Evolutionary conservation across 2,113 vertebrate species (phyloP).

Genomic region (Shinisaurus crocodilurus): DNA sequence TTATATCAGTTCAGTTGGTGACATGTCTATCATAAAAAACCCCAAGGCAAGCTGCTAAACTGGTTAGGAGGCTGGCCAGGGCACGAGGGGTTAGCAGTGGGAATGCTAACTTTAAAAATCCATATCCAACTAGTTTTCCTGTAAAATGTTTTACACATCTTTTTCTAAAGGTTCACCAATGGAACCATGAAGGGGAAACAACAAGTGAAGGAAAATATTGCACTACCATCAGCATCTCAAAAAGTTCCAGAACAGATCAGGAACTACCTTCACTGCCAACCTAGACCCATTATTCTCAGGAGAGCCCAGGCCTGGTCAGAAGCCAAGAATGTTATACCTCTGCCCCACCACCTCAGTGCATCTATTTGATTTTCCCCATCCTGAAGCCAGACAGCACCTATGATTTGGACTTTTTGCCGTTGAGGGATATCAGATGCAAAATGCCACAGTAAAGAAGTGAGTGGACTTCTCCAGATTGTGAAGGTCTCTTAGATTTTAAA

Average conservation of each 20-base stretch:
- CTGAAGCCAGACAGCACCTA: not conserved
- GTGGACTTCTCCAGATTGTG: not conserved
- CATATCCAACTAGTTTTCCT: too few relatives aligned
- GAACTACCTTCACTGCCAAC: not conserved
- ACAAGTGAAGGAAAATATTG: not conserved
- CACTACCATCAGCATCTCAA: not conserved
- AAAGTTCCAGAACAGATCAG: not conserved
- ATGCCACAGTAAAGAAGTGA: not conserved
- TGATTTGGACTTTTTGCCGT: not conserved
- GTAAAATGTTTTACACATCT: not conserved
- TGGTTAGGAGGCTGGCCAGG: not conserved
- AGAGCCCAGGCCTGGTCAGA: not conserved
- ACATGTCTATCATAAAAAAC: not conserved
- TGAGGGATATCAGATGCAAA: not conserved
- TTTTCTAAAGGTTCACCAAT: not conserved
- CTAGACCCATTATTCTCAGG: not conserved
- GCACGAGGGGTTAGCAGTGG: not conserved
- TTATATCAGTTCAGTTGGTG: not conserved
- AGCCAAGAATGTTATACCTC: not conserved
- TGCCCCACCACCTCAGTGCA: too few relatives aligned
- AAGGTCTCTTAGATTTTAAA: not conserved
- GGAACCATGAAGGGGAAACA: not conserved
- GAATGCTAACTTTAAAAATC: not conserved
- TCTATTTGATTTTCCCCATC: not conserved
- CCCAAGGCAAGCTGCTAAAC: not conserved